Evolutionary conservation across 2,797 vertebrate species (phyloP), one percentile per base, ranked within the genome.

Genomic region (Pangasius sanitwongsei): DNA sequence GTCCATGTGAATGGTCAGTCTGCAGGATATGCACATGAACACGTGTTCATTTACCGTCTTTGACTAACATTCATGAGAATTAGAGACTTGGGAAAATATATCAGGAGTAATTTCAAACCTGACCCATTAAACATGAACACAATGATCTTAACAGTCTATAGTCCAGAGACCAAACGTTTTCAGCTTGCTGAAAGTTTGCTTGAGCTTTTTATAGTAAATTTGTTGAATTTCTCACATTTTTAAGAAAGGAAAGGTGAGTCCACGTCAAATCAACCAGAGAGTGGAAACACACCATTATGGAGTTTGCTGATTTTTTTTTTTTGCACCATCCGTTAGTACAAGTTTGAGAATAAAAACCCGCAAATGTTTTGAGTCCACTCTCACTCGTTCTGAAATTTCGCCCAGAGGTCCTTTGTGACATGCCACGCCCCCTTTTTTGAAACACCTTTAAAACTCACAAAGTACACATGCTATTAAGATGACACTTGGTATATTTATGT

Each of bases 1-100:
- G 86, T 99, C 99, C 99, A 99, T 99, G 92, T 99, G 99, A 94
- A 99, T 96, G 83, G 99, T 99, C 92, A 99, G 94, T 94, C 99
- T 99, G 86, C 23, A 82, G 2, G 53, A 77, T 63, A 31, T 16
- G 53, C 18, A 31, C 37, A 20, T 50, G 57, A 7, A 85, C 34
- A 83, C 44, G 3, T 13, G 4, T 31, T 82, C n/a, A 81, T 0
- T 44, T 44, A 44, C 44, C 44, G 44, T 18, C 28, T 55, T 31
- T 34, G n/a, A 80, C 12, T 50, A 44, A 48, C 23, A 6, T 28
- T 70, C 20, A 4, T 25, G 18, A 9, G 44, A 78, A 53, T n/a
- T 53, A 16, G 12, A n/a, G 75, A 13, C 11, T 6, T 11, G 15
- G 15, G 16, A 31, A 41, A n/a, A 11, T 57, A 34, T 12, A 9